Conservation (phyloP, 1,140 invertebrate genomes). For the Paraescarpia echinospica region DNA sequence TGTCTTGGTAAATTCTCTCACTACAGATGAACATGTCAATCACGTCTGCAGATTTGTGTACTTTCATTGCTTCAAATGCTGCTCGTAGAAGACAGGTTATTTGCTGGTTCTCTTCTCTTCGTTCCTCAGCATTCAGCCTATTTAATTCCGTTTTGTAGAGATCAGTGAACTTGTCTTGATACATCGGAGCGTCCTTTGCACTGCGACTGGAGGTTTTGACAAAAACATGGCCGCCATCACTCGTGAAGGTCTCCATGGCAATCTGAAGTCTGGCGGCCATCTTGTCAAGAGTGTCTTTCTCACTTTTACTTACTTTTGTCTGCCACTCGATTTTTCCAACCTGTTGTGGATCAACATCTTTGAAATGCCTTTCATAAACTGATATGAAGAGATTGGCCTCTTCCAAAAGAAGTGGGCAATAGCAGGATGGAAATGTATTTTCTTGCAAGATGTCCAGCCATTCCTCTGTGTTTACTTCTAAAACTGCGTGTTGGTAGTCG, state of each 20-base stretch:
- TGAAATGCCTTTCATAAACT: slow-evolving; percentile 41
- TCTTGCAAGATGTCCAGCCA: slow-evolving; percentile 43
- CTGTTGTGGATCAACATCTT: slow-evolving; percentile 35
- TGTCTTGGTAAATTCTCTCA: slow-evolving; percentile 49
- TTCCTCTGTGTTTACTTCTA: slow-evolving; percentile 47
- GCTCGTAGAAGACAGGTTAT: slow-evolving; percentile 43
- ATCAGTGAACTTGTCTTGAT: slow-evolving; percentile 37
- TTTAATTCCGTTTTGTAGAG: slow-evolving; percentile 35
- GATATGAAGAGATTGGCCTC: slow-evolving; percentile 41
- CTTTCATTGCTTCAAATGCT: slow-evolving; percentile 40
- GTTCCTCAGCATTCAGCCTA: slow-evolving; percentile 28
- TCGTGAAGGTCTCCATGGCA: slow-evolving; percentile 37
- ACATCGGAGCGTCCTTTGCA: slow-evolving; percentile 48
- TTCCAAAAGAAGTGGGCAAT: slow-evolving; percentile 36
- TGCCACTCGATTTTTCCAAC: slow-evolving; percentile 35
- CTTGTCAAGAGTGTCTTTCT: slow-evolving; percentile 29
- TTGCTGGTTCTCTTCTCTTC: slow-evolving; percentile 40
- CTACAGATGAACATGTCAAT: slow-evolving; percentile 45
- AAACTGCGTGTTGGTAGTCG: slow-evolving; percentile 41
- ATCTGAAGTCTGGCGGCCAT: slow-evolving; percentile 34
- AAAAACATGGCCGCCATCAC: slow-evolving; percentile 39
- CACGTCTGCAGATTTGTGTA: slow-evolving; percentile 38
- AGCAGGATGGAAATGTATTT: slow-evolving; percentile 42
- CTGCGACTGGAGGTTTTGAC: slow-evolving; percentile 49
- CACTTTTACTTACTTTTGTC: slow-evolving; percentile 30